Evolutionary conservation across 2,113 vertebrate genomes (phyloP), one percentile per base, ranked within the genome.

Genomic region (Leiothrix lutea): DNA sequence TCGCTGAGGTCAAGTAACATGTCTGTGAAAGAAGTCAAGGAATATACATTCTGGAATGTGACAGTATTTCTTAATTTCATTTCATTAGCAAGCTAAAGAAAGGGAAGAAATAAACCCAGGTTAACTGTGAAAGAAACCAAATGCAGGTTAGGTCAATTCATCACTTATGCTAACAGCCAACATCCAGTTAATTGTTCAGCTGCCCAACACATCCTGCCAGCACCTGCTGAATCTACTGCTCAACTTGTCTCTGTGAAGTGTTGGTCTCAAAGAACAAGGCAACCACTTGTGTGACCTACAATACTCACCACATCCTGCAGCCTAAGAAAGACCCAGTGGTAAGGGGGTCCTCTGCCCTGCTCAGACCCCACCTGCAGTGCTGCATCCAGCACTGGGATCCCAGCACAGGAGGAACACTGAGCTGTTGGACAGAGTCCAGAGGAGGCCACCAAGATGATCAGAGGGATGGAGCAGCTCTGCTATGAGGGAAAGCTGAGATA

Each of bases 1-100:
- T 99, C 99, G 2, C 99, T 99, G 97, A 99, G 98, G 82, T 99
- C 99, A 56, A 99, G 98, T 72, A 99, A 98, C 99, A 99, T 99
- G 96, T 99, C 99, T 99, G 98, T 86, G 44, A 60, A 40, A 33
- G 33, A 57, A 80, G 98, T 98, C 94, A 98, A 98, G 98, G 98
- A 98, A 91, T 8, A 36, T 33, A 79, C 19, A 31, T 1, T 61
- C 53, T 69, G 64, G 51, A 94, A 92, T 24, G 6, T 45, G 45
- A 64, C 44, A 72, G 21, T 14, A 47, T 45, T 86, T 83, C 56
- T 70, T 64, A 8, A 70, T 86, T 67, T 58, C 25, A 67, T 73
- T 65, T 95, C 82, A 86, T 31, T 51, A 85, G 35, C 54, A 92
- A 91, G 17, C 9, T 21, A 21, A 45, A 48, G 61, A 81, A 84